A percentile compares a stretch with the other conserved stretches of the same genome.
phyloP scores from a whole-genome alignment of 1,140 invertebrate genomes.

The Bombus haemorrhoidalis region DNA sequence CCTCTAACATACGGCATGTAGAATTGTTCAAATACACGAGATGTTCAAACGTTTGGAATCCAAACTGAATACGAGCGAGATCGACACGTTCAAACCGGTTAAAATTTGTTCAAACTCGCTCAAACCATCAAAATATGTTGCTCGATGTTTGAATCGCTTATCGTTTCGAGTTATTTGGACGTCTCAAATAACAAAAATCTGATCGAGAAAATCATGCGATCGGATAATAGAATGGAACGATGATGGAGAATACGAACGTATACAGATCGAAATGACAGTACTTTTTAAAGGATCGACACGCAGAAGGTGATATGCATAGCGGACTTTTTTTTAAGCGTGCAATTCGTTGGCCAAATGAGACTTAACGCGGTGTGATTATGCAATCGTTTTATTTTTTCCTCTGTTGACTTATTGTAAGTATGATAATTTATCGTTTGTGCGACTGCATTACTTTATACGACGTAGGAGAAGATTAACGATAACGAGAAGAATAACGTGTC shows the following conservation, averaged over 20 bases:
- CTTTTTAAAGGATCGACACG: conserved; percentile 42
- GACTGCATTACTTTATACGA: conserved; percentile 56
- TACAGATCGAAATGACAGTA: conserved; percentile 46
- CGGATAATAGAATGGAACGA: not conserved
- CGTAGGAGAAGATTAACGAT: conserved; percentile 24
- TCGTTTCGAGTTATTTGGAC: no score
- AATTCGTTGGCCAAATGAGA: conserved; percentile 62
- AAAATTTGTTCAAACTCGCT: no score
- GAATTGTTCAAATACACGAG: no score
- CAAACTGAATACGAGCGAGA: no score
- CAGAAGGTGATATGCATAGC: conserved; percentile 11
- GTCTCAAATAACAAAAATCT: no score
- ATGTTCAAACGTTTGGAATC: no score
- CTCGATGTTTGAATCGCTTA: no score
- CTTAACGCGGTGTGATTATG: conserved; percentile 56
- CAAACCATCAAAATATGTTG: no score
- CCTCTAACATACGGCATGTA: no score
- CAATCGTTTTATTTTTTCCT: conserved; percentile 38
- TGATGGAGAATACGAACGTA: no score
- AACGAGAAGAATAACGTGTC: conserved; percentile 25
- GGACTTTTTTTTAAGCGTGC: conserved; percentile 52
- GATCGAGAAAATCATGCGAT: no score
- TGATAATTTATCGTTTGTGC: conserved; percentile 58
- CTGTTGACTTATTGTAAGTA: conserved; percentile 65
- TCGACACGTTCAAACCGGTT: no score